These are phyloP conservation scores for Prolemur simus DNA, from an alignment of 2,113 vertebrate species.

Conservation along the genomic window DNA sequence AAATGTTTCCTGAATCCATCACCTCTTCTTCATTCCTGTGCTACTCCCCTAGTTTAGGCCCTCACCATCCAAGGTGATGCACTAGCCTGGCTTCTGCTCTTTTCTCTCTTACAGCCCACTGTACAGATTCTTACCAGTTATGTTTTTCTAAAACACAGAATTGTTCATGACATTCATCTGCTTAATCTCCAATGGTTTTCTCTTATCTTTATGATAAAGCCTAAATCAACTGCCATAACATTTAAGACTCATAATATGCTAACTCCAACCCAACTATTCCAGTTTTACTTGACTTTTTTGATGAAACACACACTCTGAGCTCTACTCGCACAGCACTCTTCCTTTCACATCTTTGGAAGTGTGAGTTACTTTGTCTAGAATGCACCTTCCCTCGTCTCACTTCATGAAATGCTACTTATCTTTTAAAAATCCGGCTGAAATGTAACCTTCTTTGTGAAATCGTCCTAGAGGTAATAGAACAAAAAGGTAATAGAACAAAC, in stretches of 20 bases:
- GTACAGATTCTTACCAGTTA: not conserved
- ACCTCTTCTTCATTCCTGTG: not conserved
- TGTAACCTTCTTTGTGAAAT: not conserved
- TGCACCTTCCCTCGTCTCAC: not conserved
- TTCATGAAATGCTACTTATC: not conserved
- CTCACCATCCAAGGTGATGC: not conserved
- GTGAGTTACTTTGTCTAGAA: not conserved
- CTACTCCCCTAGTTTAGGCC: not conserved
- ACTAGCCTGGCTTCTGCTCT: not conserved
- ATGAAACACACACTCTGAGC: not conserved
- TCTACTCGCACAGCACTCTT: not conserved
- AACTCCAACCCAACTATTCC: not conserved
- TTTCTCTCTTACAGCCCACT: not conserved
- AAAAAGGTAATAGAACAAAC: slow-evolving; percentile 5
- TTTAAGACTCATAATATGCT: not conserved
- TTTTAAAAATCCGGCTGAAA: not conserved
- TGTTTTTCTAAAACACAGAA: not conserved
- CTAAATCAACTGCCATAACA: not conserved
- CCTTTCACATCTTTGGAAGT: not conserved
- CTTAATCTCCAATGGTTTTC: not conserved
- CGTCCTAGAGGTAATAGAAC: not conserved
- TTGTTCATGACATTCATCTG: not conserved
- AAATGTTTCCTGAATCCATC: not conserved
- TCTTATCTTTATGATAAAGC: not conserved
- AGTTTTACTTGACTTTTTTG: not conserved